Evolutionary conservation across 2,113 vertebrate species (phyloP), one percentile per base, ranked within the genome.

Genomic region (Engystomops pustulosus): DNA sequence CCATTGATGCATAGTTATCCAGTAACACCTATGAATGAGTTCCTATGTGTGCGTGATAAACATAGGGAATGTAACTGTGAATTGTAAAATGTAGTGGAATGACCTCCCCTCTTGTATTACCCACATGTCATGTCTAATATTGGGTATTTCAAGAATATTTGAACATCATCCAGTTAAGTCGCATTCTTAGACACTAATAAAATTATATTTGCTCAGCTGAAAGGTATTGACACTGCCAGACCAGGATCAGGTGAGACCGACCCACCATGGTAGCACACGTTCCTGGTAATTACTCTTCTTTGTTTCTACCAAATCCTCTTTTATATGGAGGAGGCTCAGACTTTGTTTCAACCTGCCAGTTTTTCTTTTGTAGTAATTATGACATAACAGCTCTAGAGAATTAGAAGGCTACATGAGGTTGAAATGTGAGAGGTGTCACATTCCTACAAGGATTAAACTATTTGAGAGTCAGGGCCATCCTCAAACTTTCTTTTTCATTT

Each of bases 191-290:
- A 36, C 62, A 49, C 20, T 27, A 69, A 68, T 77, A 84, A 67
- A 77, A 49, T 23, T 69, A 32, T 86, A 85, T 85, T 67, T 77
- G 82, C 79, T 53, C 32, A 84, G 18, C 4, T 32, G 71, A 78
- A 81, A 87, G 55, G 68, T 12, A 60, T 62, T 62, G 18, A 69
- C 34, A 20, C 6, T 84, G 49, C 41, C 23, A 15, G 55, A 17
- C 14, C 11, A 1, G 23, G 49, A 69, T 79, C 38, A 34, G 70
- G 41, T 12, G 55, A 71, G 32, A 27, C 1, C 20, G 6, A n/a
- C 27, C 6, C 11, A 27, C 6, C 20, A 7, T 18, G 62, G 1
- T 41, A 68, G 44, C 18, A 80, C 27, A 49, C 8, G 32, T 11
- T 51, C 34, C 25, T 79, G n/a, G 23, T 81, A 70, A 81, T 70